These are phyloP conservation scores for Lepidochrysops patricia DNA, from an alignment of 2,888 invertebrate genomes.

Conservation along the genomic window DNA sequence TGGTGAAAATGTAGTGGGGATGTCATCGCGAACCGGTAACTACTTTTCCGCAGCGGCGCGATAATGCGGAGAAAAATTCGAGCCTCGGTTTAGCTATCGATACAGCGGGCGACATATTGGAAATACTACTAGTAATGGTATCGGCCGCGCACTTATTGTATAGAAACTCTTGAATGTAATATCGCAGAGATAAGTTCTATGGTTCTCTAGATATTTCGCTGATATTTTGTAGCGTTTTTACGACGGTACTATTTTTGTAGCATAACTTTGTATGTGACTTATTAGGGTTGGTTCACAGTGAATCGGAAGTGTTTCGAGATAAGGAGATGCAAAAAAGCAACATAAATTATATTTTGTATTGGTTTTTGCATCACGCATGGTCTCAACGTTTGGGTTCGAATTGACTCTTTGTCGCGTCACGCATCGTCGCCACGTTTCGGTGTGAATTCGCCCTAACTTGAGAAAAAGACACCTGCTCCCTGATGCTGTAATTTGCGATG, in stretches of 20 bases:
- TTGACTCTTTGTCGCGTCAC: too few species aligned
- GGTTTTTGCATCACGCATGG: too few species aligned
- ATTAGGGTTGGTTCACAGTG: too few species aligned
- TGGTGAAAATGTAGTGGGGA: constrained; percentile 43
- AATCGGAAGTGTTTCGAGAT: too few species aligned
- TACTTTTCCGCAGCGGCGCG: constrained; percentile 59
- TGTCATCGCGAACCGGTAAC: constrained; percentile 67
- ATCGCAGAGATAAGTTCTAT: constrained; percentile 24
- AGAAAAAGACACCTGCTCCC: too few species aligned
- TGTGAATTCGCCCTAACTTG: too few species aligned
- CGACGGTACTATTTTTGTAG: not conserved
- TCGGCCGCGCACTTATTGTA: constrained; percentile 24
- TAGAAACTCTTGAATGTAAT: constrained; percentile 28
- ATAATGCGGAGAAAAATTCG: constrained; percentile 56
- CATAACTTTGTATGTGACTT: too few species aligned
- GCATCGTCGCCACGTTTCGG: too few species aligned
- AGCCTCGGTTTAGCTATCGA: constrained; percentile 35
- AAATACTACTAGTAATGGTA: constrained; percentile 28
- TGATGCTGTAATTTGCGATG: too few species aligned
- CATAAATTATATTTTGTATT: too few species aligned
- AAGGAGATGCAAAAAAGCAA: too few species aligned
- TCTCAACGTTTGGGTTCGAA: too few species aligned
- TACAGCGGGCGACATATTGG: constrained; percentile 34
- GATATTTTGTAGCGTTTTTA: constrained; percentile 13
- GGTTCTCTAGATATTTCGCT: constrained; percentile 5